These are phyloP conservation scores for Lepilemur septentrionalis DNA, from an alignment of 2,797 vertebrate species.

Conservation along the genomic window DNA sequence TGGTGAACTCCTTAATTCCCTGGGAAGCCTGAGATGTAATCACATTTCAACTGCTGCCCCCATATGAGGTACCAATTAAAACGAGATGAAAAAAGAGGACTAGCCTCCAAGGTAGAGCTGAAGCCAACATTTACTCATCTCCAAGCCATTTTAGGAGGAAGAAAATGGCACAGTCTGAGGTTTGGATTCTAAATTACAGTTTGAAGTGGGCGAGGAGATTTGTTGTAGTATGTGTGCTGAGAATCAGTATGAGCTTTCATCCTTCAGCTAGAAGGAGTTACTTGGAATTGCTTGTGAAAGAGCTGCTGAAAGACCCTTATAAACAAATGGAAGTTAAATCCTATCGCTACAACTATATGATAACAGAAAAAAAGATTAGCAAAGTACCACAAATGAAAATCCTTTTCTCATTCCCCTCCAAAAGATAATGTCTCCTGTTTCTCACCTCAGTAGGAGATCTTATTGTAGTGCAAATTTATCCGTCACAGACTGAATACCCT, in stretches of 20 bases:
- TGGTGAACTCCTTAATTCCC: slow-evolving; percentile 18
- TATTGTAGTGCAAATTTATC: background rate
- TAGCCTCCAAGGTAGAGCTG: background rate
- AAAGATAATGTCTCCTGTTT: background rate
- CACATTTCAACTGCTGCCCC: slow-evolving; percentile 37
- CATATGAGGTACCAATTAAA: background rate
- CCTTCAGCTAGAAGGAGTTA: slow-evolving; percentile 31
- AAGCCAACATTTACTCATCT: background rate
- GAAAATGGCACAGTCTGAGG: background rate
- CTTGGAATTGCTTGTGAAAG: slow-evolving; percentile 20
- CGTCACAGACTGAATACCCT: background rate
- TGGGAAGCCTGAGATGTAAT: background rate
- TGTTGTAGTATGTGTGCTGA: background rate
- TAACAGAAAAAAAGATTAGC: background rate
- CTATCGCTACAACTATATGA: background rate
- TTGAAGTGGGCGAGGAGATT: background rate
- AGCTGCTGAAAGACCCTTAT: background rate
- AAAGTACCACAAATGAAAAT: background rate
- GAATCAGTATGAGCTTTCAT: slow-evolving; percentile 44
- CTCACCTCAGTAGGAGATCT: background rate
- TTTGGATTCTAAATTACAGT: background rate
- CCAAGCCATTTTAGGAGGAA: background rate
- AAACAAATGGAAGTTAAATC: background rate
- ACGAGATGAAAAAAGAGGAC: background rate
- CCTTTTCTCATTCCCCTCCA: background rate